phyloP scores from a whole-genome alignment of 2,888 invertebrate genomes.

The Himalopsyche anomala region DNA sequence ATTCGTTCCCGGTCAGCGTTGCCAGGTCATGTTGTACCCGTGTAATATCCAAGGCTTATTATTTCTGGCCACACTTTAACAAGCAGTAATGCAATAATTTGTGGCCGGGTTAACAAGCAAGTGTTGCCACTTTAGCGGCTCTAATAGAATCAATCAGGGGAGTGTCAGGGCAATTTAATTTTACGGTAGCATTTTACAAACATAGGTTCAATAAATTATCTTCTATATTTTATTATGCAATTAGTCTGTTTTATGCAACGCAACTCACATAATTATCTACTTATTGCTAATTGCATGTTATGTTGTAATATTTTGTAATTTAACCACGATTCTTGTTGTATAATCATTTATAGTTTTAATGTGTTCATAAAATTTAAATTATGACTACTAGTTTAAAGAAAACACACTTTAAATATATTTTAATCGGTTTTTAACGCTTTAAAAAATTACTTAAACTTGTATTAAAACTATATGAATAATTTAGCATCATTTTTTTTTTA shows the following conservation, averaged over 20 bases:
- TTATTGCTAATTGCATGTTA: no score
- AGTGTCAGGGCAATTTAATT: not conserved
- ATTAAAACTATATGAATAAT: no score
- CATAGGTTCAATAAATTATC: not conserved
- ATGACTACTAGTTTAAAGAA: no score
- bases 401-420: no score
- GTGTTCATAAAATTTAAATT: no score
- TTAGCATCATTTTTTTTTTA: no score
- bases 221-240: not conserved
- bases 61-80: conserved; percentile 38
- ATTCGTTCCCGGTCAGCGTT: not conserved
- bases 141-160: conserved; percentile 42
- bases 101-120: conserved; percentile 39
- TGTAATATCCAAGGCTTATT: conserved; percentile 23
- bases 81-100: conserved; percentile 39
- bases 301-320: no score
- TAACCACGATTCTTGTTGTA: no score
- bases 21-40: conserved; percentile 11
- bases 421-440: no score
- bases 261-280: no score
- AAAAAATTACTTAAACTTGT: no score
- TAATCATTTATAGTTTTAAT: no score
- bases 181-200: not conserved
- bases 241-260: not conserved
- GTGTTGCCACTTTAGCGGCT: conserved; percentile 38